Percentiles rank a stretch among this genome's conserved stretches.
phyloP scores from a whole-genome alignment of 2,888 invertebrate genomes.

The Netelia inedita region DNA sequence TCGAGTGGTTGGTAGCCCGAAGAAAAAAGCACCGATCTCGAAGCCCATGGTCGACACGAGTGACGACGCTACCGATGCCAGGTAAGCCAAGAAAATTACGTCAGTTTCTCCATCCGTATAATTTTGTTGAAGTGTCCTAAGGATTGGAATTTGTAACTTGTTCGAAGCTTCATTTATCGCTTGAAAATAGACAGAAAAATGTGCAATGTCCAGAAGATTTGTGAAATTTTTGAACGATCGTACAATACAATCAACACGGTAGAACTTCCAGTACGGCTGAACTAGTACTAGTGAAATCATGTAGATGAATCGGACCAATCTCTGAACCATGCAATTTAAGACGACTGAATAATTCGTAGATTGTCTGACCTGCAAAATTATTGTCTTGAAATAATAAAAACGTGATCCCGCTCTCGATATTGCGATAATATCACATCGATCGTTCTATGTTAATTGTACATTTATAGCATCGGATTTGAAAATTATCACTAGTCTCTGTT shows the following conservation, averaged over 20 bases:
- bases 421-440: no score
- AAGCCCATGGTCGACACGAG: slow-evolving; percentile 82
- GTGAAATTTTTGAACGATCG: no score
- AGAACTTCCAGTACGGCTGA: no score
- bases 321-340: neutral
- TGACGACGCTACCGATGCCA: slow-evolving; percentile 83
- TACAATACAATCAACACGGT: no score
- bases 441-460: neutral
- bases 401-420: neutral
- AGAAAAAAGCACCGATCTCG: slow-evolving; percentile 85
- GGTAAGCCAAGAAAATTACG: slow-evolving; percentile 45
- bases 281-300: slow-evolving; percentile 16
- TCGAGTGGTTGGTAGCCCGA: slow-evolving; percentile 71
- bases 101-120: slow-evolving; percentile 54
- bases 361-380: slow-evolving; percentile 34
- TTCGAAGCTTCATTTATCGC: neutral
- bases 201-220: neutral
- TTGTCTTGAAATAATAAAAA: neutral
- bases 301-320: neutral
- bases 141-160: slow-evolving; percentile 36
- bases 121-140: no score
- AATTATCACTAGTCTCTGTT: neutral
- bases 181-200: neutral
- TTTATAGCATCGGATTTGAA: neutral
- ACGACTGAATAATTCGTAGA: slow-evolving; percentile 28